Evolutionary conservation across 2,888 invertebrate genomes (phyloP), one percentile per base, ranked within the genome.

Genomic region (Dyspetes luteomarginatus): DNA sequence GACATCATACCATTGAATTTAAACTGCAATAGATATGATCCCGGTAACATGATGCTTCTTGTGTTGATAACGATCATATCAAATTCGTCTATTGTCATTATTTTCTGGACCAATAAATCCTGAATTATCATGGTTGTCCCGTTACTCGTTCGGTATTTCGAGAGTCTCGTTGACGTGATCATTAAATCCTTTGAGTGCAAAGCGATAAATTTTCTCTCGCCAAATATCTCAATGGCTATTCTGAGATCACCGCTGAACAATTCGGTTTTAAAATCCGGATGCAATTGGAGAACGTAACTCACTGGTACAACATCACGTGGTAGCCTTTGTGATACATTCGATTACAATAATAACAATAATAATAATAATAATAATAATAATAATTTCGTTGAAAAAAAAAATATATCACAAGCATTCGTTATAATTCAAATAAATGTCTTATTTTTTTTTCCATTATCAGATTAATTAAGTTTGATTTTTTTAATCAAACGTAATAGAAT

Each of bases 1-100:
- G 91, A 92, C 50, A 94, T 88, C 15, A 88, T 92, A 0, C 94
- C 94, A 28, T 88, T 88, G 84, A 94, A 94, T 67, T 91, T 88
- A 76, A 94, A 82, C 30, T 50, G 78, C 2, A 26, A 19, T 19
- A 15, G 64, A 69, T 71, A 15, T 28, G 17, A 7, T 62, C 69
- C n/a, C 4, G 28, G 41, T 7, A 9, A 5, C 9, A 81, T 28
- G 2, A 17, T 19, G 36, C 7, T 7, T 19, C 12, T 7, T 2
- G 74, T 45, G 9, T 74, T 58, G 22, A 81, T 41, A 12, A 79
- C 22, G 22, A 81, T 36, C 68, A 79, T 74, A 15, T 81, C 81
- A 26, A 36, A 81, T 28, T 62, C 15, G 0, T 73, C 55, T 3
- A 78, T 28, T 7, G 24, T n/a, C n/a, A 43, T 64, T 41, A 81